Evolutionary conservation across 1,140 invertebrate species (phyloP).

Genomic region (Nasonia longicornis): DNA sequence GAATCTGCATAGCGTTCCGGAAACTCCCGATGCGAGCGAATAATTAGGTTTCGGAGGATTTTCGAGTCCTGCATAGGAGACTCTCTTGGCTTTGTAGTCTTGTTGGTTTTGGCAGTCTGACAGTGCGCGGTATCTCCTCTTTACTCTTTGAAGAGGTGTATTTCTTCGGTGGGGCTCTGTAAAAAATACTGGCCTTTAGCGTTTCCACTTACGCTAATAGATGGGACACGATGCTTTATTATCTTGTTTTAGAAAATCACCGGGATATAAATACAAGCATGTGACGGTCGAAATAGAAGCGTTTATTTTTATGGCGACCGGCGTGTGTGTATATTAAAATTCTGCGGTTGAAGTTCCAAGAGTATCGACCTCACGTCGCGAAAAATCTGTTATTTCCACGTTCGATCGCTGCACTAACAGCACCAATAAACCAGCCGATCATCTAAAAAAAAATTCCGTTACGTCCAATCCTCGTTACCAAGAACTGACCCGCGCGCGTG

Average conservation of each 20-base stretch:
- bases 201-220: background rate
- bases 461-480: background rate
- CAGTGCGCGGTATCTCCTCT: background rate
- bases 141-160: conserved; percentile 16
- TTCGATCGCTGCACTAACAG: too few species aligned
- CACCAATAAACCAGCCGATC: too few species aligned
- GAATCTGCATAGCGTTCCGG: too few species aligned
- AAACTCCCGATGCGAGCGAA: too few species aligned
- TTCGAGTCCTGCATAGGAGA: background rate
- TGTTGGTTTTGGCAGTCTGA: background rate
- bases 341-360: too few species aligned
- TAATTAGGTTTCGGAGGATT: background rate
- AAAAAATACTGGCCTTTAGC: conserved; percentile 6
- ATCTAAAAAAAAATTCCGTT: background rate
- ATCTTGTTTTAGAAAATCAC: background rate
- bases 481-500: background rate
- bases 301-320: too few species aligned
- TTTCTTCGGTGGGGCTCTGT: conserved; percentile 22
- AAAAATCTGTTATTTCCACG: too few species aligned
- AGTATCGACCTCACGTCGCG: too few species aligned
- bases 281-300: background rate
- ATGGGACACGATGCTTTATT: background rate
- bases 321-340: too few species aligned
- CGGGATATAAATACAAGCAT: background rate
- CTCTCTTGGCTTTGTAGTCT: background rate